Evolutionary conservation across 2,113 vertebrate genomes (phyloP), one percentile per base, ranked within the genome.

Genomic region (Irena cyanogastra): DNA sequence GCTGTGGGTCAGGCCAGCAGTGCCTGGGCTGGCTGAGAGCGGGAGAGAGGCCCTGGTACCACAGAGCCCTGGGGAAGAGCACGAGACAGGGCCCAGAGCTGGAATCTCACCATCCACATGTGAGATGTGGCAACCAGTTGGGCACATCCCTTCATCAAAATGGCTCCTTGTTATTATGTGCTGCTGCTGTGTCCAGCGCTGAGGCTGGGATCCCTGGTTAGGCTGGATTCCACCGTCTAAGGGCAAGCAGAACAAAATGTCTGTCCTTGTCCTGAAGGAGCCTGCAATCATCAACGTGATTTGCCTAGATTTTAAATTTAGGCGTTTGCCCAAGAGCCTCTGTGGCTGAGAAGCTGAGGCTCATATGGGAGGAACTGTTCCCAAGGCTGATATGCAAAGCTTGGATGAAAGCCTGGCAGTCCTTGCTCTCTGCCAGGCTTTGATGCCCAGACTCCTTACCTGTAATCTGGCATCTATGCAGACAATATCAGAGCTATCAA

Each of bases 161-260:
- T 59, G 87, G 70, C 63, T 90, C 79, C 59, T 45, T 96, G 90
- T 61, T 28, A 57, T n/a, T 92, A 31, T 3, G 74, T n/a, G 70
- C 75, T 68, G 82, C 78, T 83, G 82, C 65, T 1, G 9, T 10
- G 78, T 27, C 60, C 82, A 33, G 8, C 0, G 11, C 80, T 56
- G 49, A 0, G 16, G 52, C 87, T 66, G 79, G 50, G 27, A 72
- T 65, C 84, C 82, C 87, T 76, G 68, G 82, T 90, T 61, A 74
- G 90, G 92, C 75, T 66, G 59, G 94, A 90, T 93, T 95, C 84
- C 81, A 53, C 42, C 1, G 7, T 95, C 87, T 68, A 61, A 95
- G 84, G 92, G 85, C 82, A 72, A 71, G 59, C 37, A n/a, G 87
- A 88, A 95, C 75, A 86, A 61, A 95, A 94, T 54, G 75, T 85